Evolutionary conservation across 2,797 vertebrate species (phyloP).

Genomic region (Bucorvus abyssinicus): DNA sequence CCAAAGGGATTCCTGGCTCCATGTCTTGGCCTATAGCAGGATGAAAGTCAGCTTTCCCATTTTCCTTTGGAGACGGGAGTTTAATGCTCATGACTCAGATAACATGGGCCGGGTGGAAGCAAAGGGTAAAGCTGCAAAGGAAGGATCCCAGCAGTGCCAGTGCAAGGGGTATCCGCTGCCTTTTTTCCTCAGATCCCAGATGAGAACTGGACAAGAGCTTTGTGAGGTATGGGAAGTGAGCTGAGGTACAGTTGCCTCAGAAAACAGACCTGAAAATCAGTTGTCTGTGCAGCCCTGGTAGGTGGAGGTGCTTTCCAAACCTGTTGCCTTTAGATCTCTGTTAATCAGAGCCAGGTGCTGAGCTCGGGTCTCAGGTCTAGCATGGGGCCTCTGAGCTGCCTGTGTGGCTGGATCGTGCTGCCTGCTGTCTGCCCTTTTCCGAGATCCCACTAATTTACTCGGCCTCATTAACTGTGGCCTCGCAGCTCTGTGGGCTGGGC

Average conservation of each 20-base stretch:
- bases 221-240: neutral
- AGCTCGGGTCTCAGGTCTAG: neutral
- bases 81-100: neutral
- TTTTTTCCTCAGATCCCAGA: neutral
- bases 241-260: neutral
- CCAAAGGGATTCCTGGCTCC: neutral
- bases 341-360: neutral
- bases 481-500: neutral
- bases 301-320: neutral
- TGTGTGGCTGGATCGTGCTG: neutral
- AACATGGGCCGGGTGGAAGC: neutral
- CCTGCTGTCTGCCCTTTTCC: accelerated
- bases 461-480: neutral
- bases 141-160: neutral
- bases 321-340: neutral
- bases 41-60: neutral
- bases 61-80: neutral
- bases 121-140: neutral
- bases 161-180: neutral
- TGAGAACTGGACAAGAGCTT: neutral
- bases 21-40: neutral
- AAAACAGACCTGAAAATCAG: neutral
- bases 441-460: neutral
- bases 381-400: accelerated
- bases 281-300: neutral